phyloP scores from a whole-genome alignment of 1,140 invertebrate genomes.

The Samia ricini region DNA sequence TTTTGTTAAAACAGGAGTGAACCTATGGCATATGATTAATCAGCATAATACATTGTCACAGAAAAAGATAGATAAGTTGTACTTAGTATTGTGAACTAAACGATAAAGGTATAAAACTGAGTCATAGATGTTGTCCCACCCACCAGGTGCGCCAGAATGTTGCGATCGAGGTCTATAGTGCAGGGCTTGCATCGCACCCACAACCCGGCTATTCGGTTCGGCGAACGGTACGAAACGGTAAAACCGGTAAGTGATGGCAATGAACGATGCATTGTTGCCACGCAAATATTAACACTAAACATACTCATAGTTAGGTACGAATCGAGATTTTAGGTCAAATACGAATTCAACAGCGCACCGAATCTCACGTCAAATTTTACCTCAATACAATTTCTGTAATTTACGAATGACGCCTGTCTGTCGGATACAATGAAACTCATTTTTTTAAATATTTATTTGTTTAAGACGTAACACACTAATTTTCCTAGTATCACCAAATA shows the following conservation, averaged over 20 bases:
- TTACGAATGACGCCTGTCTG: too few species aligned
- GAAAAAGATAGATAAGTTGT: too few species aligned
- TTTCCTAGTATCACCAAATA: too few species aligned
- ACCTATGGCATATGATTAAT: too few species aligned
- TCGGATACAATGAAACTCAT: too few species aligned
- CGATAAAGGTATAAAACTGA: not conserved
- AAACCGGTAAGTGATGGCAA: not conserved
- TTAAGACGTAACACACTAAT: too few species aligned
- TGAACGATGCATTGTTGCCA: not conserved
- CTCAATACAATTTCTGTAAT: too few species aligned
- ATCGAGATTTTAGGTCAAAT: not conserved
- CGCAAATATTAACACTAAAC: not conserved
- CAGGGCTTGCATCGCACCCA: not conserved
- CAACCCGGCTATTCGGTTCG: not conserved
- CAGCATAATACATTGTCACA: too few species aligned
- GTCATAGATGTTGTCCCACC: not conserved
- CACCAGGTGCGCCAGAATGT: not conserved
- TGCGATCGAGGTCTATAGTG: not conserved
- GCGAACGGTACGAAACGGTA: slow-evolving; percentile 6
- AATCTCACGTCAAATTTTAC: not conserved
- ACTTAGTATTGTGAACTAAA: not conserved
- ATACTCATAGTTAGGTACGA: not conserved
- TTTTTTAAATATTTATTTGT: too few species aligned
- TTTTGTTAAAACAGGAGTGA: too few species aligned
- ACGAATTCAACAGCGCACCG: not conserved